Percentiles rank a stretch among this genome's conserved stretches.
Evolutionary conservation across 2,113 vertebrate species (phyloP).

Genomic region (Jacana jacana): DNA sequence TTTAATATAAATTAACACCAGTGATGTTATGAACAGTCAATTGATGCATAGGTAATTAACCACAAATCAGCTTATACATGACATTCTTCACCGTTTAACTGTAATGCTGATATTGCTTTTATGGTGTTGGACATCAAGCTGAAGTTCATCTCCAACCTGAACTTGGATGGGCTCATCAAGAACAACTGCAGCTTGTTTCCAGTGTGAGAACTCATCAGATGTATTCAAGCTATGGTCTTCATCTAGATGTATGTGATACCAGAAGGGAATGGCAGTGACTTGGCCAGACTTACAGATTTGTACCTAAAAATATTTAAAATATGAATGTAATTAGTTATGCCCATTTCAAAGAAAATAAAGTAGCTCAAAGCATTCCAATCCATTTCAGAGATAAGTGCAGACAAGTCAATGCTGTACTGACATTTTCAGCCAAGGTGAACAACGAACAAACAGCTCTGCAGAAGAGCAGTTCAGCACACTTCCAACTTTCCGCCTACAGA

Average conservation of each 20-base stretch:
- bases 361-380: background rate
- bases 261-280: constrained; percentile 92
- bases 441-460: background rate
- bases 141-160: constrained; percentile 80
- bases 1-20: constrained; percentile 42
- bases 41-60: background rate
- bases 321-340: background rate
- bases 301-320: constrained; percentile 73
- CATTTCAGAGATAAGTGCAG: background rate
- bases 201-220: constrained; percentile 85
- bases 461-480: background rate
- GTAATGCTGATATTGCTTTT: constrained; percentile 92
- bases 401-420: background rate
- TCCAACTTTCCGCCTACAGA: background rate
- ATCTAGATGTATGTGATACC: constrained; percentile 91
- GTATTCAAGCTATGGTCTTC: constrained; percentile 84
- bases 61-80: background rate
- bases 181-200: constrained; percentile 95
- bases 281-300: constrained; percentile 78
- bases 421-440: background rate
- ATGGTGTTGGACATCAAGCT: constrained; percentile 83
- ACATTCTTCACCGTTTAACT: constrained; percentile 62
- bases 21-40: background rate
- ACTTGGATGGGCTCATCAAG: constrained; percentile 86
- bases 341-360: background rate